A percentile compares a stretch with the other conserved stretches of the same genome.
phyloP scores from a whole-genome alignment of 1,140 invertebrate genomes.

The Dufourea novaeangliae region DNA sequence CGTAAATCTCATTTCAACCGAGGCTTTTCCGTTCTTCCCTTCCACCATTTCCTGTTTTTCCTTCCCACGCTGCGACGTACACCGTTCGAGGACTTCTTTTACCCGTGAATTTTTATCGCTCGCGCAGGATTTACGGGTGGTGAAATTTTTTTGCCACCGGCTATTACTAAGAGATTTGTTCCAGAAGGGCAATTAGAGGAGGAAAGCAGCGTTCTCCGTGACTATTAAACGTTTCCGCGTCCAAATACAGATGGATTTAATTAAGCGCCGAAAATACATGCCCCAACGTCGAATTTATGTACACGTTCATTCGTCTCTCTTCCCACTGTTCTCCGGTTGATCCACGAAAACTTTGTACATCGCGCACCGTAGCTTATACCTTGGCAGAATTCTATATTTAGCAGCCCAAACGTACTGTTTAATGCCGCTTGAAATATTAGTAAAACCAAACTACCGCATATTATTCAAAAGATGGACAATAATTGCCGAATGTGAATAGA shows the following conservation, averaged over 20 bases:
- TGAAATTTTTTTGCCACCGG: not conserved
- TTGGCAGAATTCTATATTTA: not conserved
- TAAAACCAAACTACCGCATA: too few species aligned
- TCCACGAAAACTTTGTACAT: not conserved
- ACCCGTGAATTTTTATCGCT: conserved; percentile 30
- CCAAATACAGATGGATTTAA: conserved; percentile 39
- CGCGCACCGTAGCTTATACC: not conserved
- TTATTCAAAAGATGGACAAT: too few species aligned
- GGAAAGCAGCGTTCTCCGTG: not conserved
- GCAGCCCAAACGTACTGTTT: not conserved
- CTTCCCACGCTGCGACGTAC: not conserved
- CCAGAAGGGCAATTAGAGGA: conserved; percentile 24
- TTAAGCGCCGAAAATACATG: conserved; percentile 11
- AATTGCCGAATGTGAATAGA: too few species aligned
- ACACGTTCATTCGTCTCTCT: not conserved
- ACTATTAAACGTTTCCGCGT: conserved; percentile 43
- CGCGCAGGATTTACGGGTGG: conserved; percentile 11
- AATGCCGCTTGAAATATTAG: not conserved
- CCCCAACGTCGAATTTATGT: not conserved
- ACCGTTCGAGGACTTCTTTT: conserved; percentile 8
- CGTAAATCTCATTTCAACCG: too few species aligned
- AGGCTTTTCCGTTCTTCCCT: not conserved
- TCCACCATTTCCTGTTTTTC: not conserved
- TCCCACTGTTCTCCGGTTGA: not conserved
- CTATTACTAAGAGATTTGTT: conserved; percentile 30